Evolutionary conservation across 1,140 invertebrate genomes (phyloP).

Genomic region (Drosophila baimaii): DNA sequence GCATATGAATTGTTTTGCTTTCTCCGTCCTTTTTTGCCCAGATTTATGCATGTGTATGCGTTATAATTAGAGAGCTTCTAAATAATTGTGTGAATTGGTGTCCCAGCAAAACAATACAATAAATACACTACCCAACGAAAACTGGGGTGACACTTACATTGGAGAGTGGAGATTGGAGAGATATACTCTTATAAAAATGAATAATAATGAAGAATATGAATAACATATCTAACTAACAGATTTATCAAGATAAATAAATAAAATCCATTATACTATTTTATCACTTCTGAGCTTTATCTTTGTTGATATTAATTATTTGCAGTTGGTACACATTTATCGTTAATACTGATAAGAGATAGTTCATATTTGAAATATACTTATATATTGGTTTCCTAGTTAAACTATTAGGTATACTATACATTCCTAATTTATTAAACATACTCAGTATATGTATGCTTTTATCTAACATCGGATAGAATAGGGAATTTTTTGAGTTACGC

Average conservation of each 20-base stretch:
- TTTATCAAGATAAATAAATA: not conserved
- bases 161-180: not conserved
- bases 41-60: constrained; percentile 22
- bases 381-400: too few species aligned
- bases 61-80: constrained; percentile 17
- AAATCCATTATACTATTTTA: not conserved
- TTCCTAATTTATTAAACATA: too few species aligned
- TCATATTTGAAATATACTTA: too few species aligned
- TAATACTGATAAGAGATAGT: too few species aligned
- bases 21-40: constrained; percentile 26
- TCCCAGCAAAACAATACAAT: too few species aligned
- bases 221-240: not conserved
- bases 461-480: too few species aligned
- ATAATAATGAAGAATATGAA: too few species aligned
- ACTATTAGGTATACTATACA: too few species aligned
- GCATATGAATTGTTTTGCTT: constrained; percentile 45
- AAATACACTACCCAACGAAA: not conserved
- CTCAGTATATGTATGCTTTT: too few species aligned
- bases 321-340: too few species aligned
- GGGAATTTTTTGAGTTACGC: too few species aligned
- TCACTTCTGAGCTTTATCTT: not conserved
- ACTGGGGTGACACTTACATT: not conserved
- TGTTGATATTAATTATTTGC: not conserved
- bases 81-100: not conserved
- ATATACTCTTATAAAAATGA: not conserved